Percentiles rank a stretch among this genome's conserved stretches.
Conservation (phyloP, 2,888 invertebrate species). For the Drosophila algonquin region DNA sequence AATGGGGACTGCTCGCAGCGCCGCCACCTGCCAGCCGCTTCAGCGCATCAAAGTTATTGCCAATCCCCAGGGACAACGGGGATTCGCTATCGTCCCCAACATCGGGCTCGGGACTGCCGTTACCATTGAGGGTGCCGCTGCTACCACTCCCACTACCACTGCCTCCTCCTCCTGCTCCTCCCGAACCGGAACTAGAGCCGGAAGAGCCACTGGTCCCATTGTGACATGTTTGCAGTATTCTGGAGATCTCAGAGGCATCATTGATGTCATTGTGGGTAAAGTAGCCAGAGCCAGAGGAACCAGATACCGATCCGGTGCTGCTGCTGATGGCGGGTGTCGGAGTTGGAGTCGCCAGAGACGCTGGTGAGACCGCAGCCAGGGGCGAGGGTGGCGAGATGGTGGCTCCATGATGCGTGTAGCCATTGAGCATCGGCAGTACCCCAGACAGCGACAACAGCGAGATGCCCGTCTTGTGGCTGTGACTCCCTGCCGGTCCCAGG, state of each 20-base stretch:
- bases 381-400: conserved; percentile 61
- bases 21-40: conserved; percentile 60
- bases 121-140: conserved; percentile 49
- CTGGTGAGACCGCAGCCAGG: conserved; percentile 15
- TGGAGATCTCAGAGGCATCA: conserved; percentile 84
- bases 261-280: conserved; percentile 82
- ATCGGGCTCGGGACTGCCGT: conserved; percentile 33
- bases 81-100: conserved; percentile 31
- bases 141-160: conserved; percentile 2
- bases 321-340: conserved; percentile 1
- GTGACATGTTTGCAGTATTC: conserved; percentile 84
- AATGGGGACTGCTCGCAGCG: conserved; percentile 52
- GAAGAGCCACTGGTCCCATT: conserved; percentile 79
- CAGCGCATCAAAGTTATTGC: conserved; percentile 72
- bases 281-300: conserved; percentile 40
- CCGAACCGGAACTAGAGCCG: not conserved
- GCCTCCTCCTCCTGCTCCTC: not conserved
- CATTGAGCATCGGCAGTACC: conserved; percentile 53
- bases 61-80: conserved; percentile 27
- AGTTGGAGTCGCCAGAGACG: conserved; percentile 7
- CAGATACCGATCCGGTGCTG: not conserved
- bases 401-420: conserved; percentile 49
- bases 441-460: not conserved
- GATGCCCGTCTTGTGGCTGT: conserved; percentile 35
- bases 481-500: conserved; percentile 8